phyloP scores from a whole-genome alignment of 2,888 invertebrate species.

The Proisotoma minuta region DNA sequence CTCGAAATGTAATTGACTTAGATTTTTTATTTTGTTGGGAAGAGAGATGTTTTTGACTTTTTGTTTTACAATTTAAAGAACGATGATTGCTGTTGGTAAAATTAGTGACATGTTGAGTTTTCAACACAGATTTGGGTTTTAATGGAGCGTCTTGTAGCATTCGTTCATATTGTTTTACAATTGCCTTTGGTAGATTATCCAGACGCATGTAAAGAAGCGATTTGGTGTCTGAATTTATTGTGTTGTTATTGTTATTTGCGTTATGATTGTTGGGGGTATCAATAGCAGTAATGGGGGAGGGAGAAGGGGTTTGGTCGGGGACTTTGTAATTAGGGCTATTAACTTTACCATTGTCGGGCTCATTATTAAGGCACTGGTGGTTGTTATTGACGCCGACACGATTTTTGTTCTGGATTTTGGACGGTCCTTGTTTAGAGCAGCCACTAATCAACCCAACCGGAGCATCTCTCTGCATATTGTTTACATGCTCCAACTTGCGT shows the following conservation, averaged over 20 bases:
- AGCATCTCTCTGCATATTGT: constrained; percentile 15
- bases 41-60: background rate
- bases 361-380: constrained; percentile 18
- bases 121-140: constrained; percentile 9
- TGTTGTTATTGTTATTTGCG: constrained; percentile 20
- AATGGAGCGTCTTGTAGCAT: constrained; percentile 40
- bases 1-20: constrained; percentile 10
- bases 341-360: constrained; percentile 16
- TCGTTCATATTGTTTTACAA: constrained; percentile 46
- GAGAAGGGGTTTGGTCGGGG: background rate
- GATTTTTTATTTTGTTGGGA: background rate
- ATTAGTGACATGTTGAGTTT: background rate
- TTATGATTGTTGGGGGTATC: background rate
- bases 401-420: constrained; percentile 10
- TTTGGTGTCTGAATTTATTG: constrained; percentile 41
- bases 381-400: background rate
- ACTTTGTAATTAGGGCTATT: constrained; percentile 7
- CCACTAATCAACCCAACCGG: constrained; percentile 17
- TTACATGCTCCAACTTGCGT: constrained; percentile 12
- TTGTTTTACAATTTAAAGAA: background rate
- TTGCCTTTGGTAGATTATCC: constrained; percentile 45
- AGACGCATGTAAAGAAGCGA: constrained; percentile 46
- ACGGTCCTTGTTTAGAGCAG: constrained; percentile 14
- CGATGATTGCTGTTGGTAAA: constrained; percentile 7
- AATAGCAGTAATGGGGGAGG: background rate